These are phyloP conservation scores for Notolepis coatsorum DNA, from an alignment of 2,797 vertebrate genomes.

Conservation along the genomic window DNA sequence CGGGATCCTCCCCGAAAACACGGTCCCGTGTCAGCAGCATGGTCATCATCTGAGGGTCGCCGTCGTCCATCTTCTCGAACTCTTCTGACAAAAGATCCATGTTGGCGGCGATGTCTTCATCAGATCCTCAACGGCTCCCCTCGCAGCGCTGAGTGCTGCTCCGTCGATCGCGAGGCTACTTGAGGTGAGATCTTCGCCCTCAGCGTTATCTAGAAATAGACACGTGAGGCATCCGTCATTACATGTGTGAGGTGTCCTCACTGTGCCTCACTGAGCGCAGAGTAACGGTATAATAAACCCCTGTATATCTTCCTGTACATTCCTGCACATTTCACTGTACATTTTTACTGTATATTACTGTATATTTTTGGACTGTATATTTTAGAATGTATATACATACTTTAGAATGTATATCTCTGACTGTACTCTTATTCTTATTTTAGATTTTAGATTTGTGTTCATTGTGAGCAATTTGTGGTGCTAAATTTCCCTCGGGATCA, in stretches of 20 bases:
- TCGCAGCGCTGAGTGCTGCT: slow-evolving; percentile 30
- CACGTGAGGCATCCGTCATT: slow-evolving; percentile 64
- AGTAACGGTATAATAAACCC: too few species aligned
- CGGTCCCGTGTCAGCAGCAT: slow-evolving; percentile 62
- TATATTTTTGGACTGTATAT: background rate
- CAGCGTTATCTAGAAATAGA: slow-evolving; percentile 79
- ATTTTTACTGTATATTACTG: background rate
- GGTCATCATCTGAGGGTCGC: slow-evolving; percentile 69
- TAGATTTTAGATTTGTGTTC: too few species aligned
- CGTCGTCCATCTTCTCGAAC: slow-evolving; percentile 35
- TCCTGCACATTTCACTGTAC: too few species aligned
- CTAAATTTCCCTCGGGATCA: too few species aligned
- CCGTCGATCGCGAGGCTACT: slow-evolving; percentile 46
- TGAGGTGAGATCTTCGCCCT: slow-evolving; percentile 65
- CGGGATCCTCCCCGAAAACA: slow-evolving; percentile 7
- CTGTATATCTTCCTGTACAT: too few species aligned
- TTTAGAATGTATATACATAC: too few species aligned
- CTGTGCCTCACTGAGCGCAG: too few species aligned
- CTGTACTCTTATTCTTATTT: too few species aligned
- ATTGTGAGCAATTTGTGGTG: too few species aligned
- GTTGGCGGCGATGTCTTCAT: slow-evolving; percentile 31
- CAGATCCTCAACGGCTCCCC: slow-evolving; percentile 30
- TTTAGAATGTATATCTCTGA: too few species aligned
- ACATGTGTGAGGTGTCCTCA: slow-evolving; percentile 69
- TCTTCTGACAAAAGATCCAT: slow-evolving; percentile 58